Evolutionary conservation across 2,113 vertebrate genomes (phyloP), one percentile per base, ranked within the genome.

Genomic region (Entelurus aequoreus): DNA sequence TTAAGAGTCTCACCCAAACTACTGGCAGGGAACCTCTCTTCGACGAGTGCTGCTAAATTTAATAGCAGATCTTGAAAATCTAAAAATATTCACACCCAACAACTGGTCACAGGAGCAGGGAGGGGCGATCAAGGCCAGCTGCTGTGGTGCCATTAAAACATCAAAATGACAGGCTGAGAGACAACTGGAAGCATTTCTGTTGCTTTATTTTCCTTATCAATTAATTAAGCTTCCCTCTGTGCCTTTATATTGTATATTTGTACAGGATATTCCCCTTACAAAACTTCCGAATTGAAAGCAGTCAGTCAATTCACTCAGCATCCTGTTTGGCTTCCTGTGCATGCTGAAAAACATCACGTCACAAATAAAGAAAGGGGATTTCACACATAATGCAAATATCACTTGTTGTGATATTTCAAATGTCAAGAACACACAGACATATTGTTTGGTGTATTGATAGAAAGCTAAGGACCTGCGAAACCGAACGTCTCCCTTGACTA

Each of bases 281-380:
- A 58, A 66, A 60, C 15, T 21, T 69, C 55, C 64, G 72, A 66
- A 80, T 62, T 71, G 60, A 80, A 68, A 66, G 60, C 63, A 52
- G 72, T 68, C 56, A 13, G 79, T 71, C 66, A 62, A 77, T 80
- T 86, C 74, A 72, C 69, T 78, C 55, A 47, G 75, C 86, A 87
- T 90, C 88, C 88, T 90, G 85, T 89, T 87, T 84, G 81, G 75
- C 75, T 88, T 88, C 88, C 86, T 86, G 84, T 78, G 73, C 54
- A 53, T 71, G 69, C 71, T 58, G 69, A 80, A 84, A 77, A 80
- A 81, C 76, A 81, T 78, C 66, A 71, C 68, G 69, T 81, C 71
- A 79, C 48, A 72, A 71, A 72, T 78, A 12, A 61, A 79, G 60
- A 72, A 79, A 69, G 47, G 66, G 53, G 58, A 68, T 67, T 58